phyloP scores from a whole-genome alignment of 2,888 invertebrate species.

The Aphidoletes aphidimyza region DNA sequence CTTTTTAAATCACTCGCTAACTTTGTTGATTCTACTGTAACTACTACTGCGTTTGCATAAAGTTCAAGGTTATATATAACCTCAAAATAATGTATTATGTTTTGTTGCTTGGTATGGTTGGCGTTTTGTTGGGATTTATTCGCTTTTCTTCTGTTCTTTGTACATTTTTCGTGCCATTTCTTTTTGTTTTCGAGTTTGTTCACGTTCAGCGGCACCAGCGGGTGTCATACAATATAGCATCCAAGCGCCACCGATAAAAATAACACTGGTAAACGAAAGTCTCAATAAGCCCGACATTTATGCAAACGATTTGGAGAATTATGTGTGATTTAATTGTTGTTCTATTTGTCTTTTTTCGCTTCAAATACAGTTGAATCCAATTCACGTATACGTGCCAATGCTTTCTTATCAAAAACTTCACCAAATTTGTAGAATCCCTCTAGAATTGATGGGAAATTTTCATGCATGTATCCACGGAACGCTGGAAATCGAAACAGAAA shows the following conservation, averaged over 20 bases:
- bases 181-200: slow-evolving; percentile 60
- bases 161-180: background rate
- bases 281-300: slow-evolving; percentile 62
- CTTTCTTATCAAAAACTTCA: slow-evolving; percentile 70
- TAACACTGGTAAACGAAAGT: slow-evolving; percentile 71
- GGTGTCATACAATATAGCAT: slow-evolving; percentile 70
- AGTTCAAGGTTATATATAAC: slow-evolving; percentile 54
- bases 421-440: slow-evolving; percentile 78
- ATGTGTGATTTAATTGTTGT: background rate
- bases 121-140: slow-evolving; percentile 61
- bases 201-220: slow-evolving; percentile 67
- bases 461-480: slow-evolving; percentile 75
- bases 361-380: slow-evolving; percentile 68
- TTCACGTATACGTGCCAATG: slow-evolving; percentile 65
- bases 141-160: slow-evolving; percentile 53
- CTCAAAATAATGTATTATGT: slow-evolving; percentile 61
- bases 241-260: slow-evolving; percentile 72
- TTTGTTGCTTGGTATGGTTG: slow-evolving; percentile 60
- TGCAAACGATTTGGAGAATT: background rate
- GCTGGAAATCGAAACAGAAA: slow-evolving; percentile 68
- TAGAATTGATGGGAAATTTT: slow-evolving; percentile 74
- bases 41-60: background rate
- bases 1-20: background rate
- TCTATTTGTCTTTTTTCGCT: slow-evolving; percentile 50
- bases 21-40: background rate